Base-by-base conservation (phyloP, 2,797 vertebrate genomes). In the Dromococcyx pavoninus region DNA sequence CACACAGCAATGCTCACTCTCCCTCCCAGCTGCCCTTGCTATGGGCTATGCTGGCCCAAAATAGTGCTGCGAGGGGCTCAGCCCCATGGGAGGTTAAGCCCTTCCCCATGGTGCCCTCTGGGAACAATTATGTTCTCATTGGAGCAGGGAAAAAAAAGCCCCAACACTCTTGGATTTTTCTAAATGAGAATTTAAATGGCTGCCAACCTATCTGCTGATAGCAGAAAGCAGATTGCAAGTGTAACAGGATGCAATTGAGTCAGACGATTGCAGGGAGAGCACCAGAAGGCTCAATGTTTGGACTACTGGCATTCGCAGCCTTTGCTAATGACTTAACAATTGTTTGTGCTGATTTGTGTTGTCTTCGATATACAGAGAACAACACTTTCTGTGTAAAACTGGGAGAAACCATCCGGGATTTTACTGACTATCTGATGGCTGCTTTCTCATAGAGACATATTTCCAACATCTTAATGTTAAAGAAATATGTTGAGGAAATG, bases 141-240 rank as follows among this genome's bases (percentile, higher is more conserved):
- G 12, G 58, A 88, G 56, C 7, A 67, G 48, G 57, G 51, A 58
- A 81, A 91, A 4, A 67, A 53, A 72, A 61, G 6, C 35, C 30
- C 30, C 16, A 86, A 96, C 1, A 0, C 35, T 94, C 80, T 93
- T 39, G 27, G 64, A 88, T 90, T 93, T 86, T 96, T 88, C 90
- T 91, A 96, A 97, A 97, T 93, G 75, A 94, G 90, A 97, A 95
- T 83, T 94, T 94, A 95, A 97, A 94, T 18, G 33, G 91, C 91
- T 97, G 96, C 89, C 96, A 96, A 91, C 84, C 94, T 97, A 87
- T 90, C 79, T 89, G 80, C 86, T 0, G 43, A 95, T 69, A 97
- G 94, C 95, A 96, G 91, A 96, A 97, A 97, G 96, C 97, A 98
- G 97, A 97, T 97, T 97, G 97, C 61, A 82, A 97, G 94, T 88